phyloP scores from a whole-genome alignment of 2,113 vertebrate genomes.

The Mobula hypostoma region DNA sequence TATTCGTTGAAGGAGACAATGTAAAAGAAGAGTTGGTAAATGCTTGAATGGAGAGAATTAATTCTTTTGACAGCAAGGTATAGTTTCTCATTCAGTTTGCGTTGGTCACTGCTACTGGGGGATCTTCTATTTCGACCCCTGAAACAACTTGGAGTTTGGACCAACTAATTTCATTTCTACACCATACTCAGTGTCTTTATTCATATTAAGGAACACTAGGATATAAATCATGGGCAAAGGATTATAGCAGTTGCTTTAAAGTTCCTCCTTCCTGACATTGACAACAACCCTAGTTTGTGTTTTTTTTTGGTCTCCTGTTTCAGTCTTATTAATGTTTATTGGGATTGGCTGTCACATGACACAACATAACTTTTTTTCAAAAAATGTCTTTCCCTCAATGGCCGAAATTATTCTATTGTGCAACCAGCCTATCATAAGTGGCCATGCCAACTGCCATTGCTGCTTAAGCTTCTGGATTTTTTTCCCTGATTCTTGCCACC shows the following conservation, averaged over 20 bases:
- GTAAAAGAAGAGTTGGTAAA: neutral
- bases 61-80: neutral
- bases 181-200: neutral
- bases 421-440: neutral
- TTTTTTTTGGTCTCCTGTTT: neutral
- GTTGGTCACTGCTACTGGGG: neutral
- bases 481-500: neutral
- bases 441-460: neutral
- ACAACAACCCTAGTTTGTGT: neutral
- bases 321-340: neutral
- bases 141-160: neutral
- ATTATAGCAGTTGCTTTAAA: neutral
- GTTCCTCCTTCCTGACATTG: neutral
- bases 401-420: neutral
- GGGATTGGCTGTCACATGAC: neutral
- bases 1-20: neutral
- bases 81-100: neutral
- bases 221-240: neutral
- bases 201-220: neutral
- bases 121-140: neutral
- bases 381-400: neutral
- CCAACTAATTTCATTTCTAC: neutral
- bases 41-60: neutral
- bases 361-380: neutral
- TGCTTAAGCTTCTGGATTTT: neutral